A percentile compares a stretch with the other conserved stretches of the same genome.
These are phyloP conservation scores for Neodiprion lecontei DNA, from an alignment of 1,140 invertebrate species.

Conservation along the genomic window DNA sequence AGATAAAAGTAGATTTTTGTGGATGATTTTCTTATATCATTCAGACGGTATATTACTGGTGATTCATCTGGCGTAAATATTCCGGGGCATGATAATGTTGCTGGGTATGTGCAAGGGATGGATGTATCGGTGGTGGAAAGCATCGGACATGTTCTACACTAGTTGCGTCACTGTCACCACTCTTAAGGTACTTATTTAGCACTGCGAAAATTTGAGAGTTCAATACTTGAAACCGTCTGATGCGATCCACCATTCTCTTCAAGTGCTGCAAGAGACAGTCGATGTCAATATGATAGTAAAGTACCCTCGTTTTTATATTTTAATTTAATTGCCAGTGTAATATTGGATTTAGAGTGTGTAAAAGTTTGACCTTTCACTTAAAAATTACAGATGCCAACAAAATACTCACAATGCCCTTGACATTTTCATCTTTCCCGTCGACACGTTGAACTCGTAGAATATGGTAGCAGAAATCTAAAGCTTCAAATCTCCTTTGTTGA, in stretches of 20 bases:
- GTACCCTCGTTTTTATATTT: neutral
- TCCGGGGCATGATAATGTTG: conserved; percentile 70
- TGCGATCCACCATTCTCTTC: conserved; percentile 96
- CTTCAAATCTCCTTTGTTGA: conserved; percentile 96
- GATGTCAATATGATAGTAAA: neutral
- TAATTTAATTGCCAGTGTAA: neutral
- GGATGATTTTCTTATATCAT: neutral
- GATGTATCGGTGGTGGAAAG: conserved; percentile 93
- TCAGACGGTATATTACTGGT: conserved; percentile 34
- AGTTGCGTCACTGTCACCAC: conserved; percentile 81
- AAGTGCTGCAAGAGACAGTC: conserved; percentile 74
- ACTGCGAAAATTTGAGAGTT: conserved; percentile 99
- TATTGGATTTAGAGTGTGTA: neutral
- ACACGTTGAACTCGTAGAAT: conserved; percentile 95
- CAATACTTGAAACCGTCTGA: conserved; percentile 95
- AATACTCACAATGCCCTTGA: conserved; percentile 93
- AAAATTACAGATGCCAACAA: conserved; percentile 16
- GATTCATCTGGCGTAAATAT: conserved; percentile 64
- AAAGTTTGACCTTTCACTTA: neutral
- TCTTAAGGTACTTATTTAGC: conserved; percentile 94
- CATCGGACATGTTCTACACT: conserved; percentile 96
- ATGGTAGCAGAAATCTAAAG: conserved; percentile 98
- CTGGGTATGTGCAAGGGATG: conserved; percentile 66
- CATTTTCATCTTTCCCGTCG: conserved; percentile 94
- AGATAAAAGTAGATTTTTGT: neutral